Evolutionary conservation across 1,140 invertebrate genomes (phyloP).

Genomic region (Homarus americanus): DNA sequence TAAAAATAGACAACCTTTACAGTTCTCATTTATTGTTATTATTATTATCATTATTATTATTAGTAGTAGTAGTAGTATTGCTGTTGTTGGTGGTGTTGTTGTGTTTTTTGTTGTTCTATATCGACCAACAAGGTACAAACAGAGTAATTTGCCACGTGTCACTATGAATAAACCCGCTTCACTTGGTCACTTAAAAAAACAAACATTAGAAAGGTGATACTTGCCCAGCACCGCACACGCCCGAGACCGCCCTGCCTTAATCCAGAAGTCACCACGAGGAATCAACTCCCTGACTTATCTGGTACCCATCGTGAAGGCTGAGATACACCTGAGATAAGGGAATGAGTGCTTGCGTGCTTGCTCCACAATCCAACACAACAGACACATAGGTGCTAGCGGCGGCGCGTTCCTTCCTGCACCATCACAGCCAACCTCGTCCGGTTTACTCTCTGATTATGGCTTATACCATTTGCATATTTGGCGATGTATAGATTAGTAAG

Average conservation of each 20-base stretch:
- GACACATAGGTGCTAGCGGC: neutral
- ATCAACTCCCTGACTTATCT: neutral
- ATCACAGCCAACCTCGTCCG: neutral
- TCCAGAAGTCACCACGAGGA: neutral
- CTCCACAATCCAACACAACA: neutral
- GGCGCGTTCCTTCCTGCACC: neutral
- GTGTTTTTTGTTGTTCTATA: too few species aligned
- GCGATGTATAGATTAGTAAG: neutral
- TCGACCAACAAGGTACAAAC: too few species aligned
- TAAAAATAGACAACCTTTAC: too few species aligned
- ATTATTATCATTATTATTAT: too few species aligned
- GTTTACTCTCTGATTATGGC: neutral
- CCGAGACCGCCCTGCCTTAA: neutral
- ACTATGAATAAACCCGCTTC: too few species aligned
- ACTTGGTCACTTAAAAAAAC: too few species aligned
- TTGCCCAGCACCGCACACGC: neutral
- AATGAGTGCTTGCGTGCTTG: neutral
- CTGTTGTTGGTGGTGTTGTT: too few species aligned
- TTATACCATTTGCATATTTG: neutral
- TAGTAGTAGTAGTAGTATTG: too few species aligned
- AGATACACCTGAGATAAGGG: neutral
- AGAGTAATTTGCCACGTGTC: too few species aligned
- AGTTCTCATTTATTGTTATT: too few species aligned
- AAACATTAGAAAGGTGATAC: too few species aligned
- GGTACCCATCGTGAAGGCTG: neutral